phyloP scores from a whole-genome alignment of 2,113 vertebrate genomes.

The Dicaeum eximium region DNA sequence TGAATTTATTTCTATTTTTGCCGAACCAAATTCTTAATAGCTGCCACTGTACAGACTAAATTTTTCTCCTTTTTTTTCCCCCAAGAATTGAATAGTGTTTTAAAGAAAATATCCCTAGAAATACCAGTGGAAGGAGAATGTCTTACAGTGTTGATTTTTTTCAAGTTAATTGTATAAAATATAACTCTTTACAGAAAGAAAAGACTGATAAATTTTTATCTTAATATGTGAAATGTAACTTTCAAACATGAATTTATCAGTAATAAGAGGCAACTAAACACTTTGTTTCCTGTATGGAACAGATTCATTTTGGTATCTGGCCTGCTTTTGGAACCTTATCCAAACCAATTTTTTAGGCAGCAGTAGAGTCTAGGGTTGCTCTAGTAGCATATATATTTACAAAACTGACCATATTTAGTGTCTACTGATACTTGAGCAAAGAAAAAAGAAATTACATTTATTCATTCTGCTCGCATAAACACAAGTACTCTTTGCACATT shows the following conservation, averaged over 20 bases:
- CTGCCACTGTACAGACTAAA: background rate
- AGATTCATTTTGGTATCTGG: background rate
- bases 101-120: background rate
- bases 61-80: fast-evolving
- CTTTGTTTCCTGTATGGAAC: background rate
- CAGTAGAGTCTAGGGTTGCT: background rate
- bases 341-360: background rate
- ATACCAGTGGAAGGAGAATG: background rate
- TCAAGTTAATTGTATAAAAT: background rate
- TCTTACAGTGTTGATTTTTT: background rate
- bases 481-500: background rate
- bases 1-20: background rate
- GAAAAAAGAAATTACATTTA: background rate
- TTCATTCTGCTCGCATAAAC: background rate
- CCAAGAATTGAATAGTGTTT: background rate
- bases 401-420: background rate
- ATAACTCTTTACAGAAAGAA: background rate
- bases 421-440: background rate
- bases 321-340: background rate
- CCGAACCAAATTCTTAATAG: background rate
- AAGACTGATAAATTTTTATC: background rate
- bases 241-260: background rate
- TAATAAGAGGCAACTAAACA: background rate
- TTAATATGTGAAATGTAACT: background rate
- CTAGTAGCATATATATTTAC: background rate